Evolutionary conservation across 2,113 vertebrate species (phyloP).

Genomic region (Barbus barbus): DNA sequence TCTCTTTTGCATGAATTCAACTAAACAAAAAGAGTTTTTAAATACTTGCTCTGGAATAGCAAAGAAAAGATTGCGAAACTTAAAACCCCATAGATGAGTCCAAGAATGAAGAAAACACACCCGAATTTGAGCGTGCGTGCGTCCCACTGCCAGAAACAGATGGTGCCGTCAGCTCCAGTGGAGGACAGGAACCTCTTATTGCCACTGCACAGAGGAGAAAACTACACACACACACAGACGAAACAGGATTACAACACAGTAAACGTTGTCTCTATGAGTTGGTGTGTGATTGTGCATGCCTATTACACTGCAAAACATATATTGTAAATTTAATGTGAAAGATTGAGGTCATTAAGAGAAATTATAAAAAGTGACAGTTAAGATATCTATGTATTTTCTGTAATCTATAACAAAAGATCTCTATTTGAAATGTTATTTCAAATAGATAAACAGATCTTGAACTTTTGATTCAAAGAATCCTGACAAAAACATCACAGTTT

Average conservation of each 20-base stretch:
- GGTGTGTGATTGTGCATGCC: not conserved
- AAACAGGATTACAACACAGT: not conserved
- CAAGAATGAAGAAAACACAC: slow-evolving; percentile 75
- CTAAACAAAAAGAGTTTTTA: not conserved
- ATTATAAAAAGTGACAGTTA: too few species aligned
- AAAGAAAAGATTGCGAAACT: not conserved
- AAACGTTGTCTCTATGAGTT: not conserved
- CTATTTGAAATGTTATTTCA: too few species aligned
- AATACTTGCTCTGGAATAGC: not conserved
- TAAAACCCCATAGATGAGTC: not conserved
- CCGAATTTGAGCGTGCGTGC: slow-evolving; percentile 96
- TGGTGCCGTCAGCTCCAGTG: slow-evolving; percentile 96
- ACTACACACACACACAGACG: slow-evolving; percentile 71
- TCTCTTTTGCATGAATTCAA: not conserved
- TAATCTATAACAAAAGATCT: too few species aligned
- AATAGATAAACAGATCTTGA: too few species aligned
- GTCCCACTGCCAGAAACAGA: slow-evolving; percentile 99
- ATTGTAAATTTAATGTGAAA: not conserved
- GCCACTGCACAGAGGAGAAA: slow-evolving; percentile 94
- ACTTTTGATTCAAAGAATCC: too few species aligned
- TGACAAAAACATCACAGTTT: too few species aligned
- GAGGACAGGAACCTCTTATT: slow-evolving; percentile 96
- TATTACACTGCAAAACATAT: not conserved
- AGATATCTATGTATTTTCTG: too few species aligned
- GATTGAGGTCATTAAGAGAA: not conserved